These are phyloP conservation scores for Xylocopa sonorina DNA, from an alignment of 1,140 invertebrate genomes.

Conservation along the genomic window DNA sequence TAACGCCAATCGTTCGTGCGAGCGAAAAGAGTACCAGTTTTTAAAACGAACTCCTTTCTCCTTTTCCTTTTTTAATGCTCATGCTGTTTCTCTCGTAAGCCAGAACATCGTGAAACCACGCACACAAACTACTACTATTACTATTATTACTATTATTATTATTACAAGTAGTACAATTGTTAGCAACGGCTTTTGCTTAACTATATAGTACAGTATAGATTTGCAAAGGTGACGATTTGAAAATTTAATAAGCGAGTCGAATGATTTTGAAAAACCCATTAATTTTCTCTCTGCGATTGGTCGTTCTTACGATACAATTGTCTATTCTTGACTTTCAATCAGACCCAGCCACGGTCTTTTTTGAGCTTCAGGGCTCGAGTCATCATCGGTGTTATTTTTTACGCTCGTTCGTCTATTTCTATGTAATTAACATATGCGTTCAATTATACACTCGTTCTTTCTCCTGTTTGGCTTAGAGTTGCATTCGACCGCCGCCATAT, in stretches of 20 bases:
- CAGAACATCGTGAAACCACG: conserved; percentile 39
- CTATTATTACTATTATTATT: conserved; percentile 12
- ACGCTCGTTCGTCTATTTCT: conserved; percentile 2
- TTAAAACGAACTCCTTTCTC: conserved; percentile 1
- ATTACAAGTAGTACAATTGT: conserved; percentile 32
- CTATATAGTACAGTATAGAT: conserved; percentile 68
- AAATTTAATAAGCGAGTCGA: conserved; percentile 21
- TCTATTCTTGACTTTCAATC: conserved; percentile 18
- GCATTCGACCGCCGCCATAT: conserved; percentile 14
- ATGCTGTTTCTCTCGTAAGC: background rate
- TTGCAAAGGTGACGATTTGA: conserved; percentile 54
- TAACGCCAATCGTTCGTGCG: background rate
- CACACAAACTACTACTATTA: conserved; percentile 45
- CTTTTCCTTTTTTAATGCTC: no score
- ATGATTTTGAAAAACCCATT: conserved; percentile 8
- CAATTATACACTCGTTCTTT: conserved; percentile 14
- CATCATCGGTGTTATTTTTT: background rate
- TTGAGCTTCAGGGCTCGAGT: background rate
- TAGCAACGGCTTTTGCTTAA: conserved; percentile 62
- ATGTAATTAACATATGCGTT: conserved; percentile 23
- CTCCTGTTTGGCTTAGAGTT: conserved; percentile 23
- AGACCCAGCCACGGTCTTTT: background rate
- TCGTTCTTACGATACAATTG: background rate
- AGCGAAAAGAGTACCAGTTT: background rate
- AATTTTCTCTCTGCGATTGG: conserved; percentile 16